Base-by-base conservation (phyloP, 2,888 invertebrate species). In the Caenorhabditis sp. region DNA sequence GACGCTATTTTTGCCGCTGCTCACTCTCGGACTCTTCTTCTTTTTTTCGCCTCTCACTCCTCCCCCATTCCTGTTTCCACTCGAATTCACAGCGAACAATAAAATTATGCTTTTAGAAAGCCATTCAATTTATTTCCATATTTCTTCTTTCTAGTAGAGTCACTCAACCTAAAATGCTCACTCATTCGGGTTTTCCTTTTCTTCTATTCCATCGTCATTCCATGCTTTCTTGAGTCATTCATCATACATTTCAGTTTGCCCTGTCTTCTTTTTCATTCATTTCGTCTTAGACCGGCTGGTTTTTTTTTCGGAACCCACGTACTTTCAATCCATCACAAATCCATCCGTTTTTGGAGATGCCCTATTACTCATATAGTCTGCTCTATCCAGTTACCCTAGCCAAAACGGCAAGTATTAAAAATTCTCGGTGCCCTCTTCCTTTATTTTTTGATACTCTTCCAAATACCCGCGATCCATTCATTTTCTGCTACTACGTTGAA, bases 31-130 rank as follows among this genome's bases (percentile, higher is more conserved):
- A 49, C 58, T 19, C 56, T 63, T 49, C 22, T 70, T 63, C 54
- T 69, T 35, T 41, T 26, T 24, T 19, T n/a, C n/a, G n/a, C n/a
- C 44, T 35, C 19, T 58, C 14, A 54, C 68, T 59, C 68, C 59
- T 31, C 22, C 75, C 58, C 76, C 47, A 47, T 47, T 47, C 54
- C 47, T 38, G 54, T 79, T 79, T 81, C 64, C 81, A 66, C 81
- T 70, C 69, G 81, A 81, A 70, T 81, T 81, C 47, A 81, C 75
- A 64, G 64, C 58, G 75, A 81, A 81, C 81, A 81, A 81, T 81
- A 75, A 81, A 80, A 80, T 81, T 69, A 81, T 75, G 74, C 73
- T 75, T 81, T 81, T 73, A 80, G 74, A 75, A 81, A 81, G 74
- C 74, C 74, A 75, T 74, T 81, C 80, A 81, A 81, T 74, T 68